These are phyloP conservation scores for Thymelicus sylvestris DNA, from an alignment of 2,888 invertebrate genomes.

Conservation along the genomic window DNA sequence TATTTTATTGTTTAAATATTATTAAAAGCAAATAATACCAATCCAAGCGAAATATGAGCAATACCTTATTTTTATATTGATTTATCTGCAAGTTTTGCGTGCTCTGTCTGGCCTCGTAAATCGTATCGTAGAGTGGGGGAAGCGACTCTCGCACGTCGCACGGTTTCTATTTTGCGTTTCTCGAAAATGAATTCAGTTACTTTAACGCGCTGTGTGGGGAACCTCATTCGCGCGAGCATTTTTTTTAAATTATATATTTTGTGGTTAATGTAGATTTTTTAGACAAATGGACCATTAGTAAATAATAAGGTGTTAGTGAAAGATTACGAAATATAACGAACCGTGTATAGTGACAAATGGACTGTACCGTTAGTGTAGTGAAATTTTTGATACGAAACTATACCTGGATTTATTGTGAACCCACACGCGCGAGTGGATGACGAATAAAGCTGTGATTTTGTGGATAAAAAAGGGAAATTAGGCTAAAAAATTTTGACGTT, in stretches of 20 bases:
- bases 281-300: constrained; percentile 52
- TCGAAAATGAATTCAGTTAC: constrained; percentile 68
- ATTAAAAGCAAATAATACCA: neutral
- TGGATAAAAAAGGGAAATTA: constrained; percentile 53
- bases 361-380: constrained; percentile 67
- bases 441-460: constrained; percentile 64
- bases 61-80: constrained; percentile 44
- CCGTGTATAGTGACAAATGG: constrained; percentile 59
- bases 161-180: constrained; percentile 84
- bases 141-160: constrained; percentile 73
- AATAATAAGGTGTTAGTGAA: constrained; percentile 57
- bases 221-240: constrained; percentile 69
- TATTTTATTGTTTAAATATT: neutral
- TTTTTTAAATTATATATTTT: constrained; percentile 69
- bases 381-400: constrained; percentile 57
- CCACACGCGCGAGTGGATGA: constrained; percentile 53
- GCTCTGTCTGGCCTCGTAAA: constrained; percentile 80
- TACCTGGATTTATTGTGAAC: constrained; percentile 65
- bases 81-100: constrained; percentile 63
- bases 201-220: constrained; percentile 70
- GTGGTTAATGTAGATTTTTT: constrained; percentile 65
- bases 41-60: neutral
- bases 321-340: constrained; percentile 55
- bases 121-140: constrained; percentile 69
- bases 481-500: constrained; percentile 66